These are phyloP conservation scores for Phodopus roborovskii DNA, from an alignment of 2,113 vertebrate species.

Conservation along the genomic window DNA sequence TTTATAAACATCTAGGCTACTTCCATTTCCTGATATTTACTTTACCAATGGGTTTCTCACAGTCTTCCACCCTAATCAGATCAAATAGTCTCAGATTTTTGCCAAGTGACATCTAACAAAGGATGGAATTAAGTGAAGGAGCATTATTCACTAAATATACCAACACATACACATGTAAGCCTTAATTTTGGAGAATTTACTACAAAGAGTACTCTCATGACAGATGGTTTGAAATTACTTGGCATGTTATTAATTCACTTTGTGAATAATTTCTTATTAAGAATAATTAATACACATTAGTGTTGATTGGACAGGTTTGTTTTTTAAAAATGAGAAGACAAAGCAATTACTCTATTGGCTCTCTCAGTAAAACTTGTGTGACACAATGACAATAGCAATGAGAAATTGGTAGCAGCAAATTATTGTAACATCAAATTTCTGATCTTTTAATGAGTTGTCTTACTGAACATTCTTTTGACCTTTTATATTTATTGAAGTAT, in stretches of 20 bases:
- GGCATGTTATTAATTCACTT: slow-evolving; percentile 75
- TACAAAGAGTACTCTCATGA: slow-evolving; percentile 57
- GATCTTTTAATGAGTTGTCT: slow-evolving; percentile 8
- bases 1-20: neutral
- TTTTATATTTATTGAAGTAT: neutral
- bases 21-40: neutral
- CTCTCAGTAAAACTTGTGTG: slow-evolving; percentile 21
- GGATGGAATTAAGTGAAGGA: neutral
- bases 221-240: slow-evolving; percentile 63
- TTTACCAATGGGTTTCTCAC: neutral
- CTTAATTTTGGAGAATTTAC: neutral
- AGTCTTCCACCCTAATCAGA: neutral
- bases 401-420: slow-evolving; percentile 54
- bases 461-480: neutral
- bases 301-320: slow-evolving; percentile 80
- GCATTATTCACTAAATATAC: neutral
- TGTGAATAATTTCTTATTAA: slow-evolving; percentile 77
- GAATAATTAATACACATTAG: slow-evolving; percentile 77
- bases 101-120: neutral
- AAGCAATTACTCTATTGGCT: slow-evolving; percentile 71
- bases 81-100: neutral
- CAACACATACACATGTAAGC: neutral
- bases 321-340: slow-evolving; percentile 71
- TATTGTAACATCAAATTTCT: slow-evolving; percentile 62
- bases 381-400: slow-evolving; percentile 50